These are phyloP conservation scores for Achlya flavicornis DNA, from an alignment of 2,888 invertebrate genomes.

Conservation along the genomic window DNA sequence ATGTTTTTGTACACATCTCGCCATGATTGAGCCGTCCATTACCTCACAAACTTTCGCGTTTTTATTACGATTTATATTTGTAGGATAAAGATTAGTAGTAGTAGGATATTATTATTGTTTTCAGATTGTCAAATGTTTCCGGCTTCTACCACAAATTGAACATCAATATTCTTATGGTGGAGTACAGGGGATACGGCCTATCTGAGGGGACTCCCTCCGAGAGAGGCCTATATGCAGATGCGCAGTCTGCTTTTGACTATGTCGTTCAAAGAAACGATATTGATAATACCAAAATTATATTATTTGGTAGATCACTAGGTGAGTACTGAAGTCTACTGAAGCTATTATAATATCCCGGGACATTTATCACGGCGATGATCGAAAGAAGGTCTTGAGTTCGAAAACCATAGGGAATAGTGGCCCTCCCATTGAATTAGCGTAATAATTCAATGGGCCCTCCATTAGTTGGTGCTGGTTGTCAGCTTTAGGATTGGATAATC, in stretches of 20 bases:
- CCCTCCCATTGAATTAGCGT: no score
- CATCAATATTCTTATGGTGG: conserved; percentile 95
- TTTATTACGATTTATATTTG: no score
- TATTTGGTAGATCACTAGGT: conserved; percentile 96
- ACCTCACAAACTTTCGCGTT: no score
- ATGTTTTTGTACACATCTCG: no score
- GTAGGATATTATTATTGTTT: conserved; percentile 33
- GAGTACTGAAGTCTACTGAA: conserved; percentile 29
- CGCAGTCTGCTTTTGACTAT: conserved; percentile 93
- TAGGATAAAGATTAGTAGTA: no score
- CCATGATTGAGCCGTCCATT: no score
- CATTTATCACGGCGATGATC: no score
- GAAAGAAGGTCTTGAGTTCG: no score
- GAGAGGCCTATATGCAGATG: conserved; percentile 93
- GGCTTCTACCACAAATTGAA: conserved; percentile 92
- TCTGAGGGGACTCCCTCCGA: conserved; percentile 95
- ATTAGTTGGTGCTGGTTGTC: no score
- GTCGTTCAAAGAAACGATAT: conserved; percentile 91
- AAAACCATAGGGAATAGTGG: no score
- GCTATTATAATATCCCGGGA: not conserved
- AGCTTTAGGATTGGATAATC: no score
- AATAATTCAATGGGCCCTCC: no score
- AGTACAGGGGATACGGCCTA: conserved; percentile 97
- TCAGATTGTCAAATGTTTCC: conserved; percentile 92
- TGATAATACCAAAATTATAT: conserved; percentile 91